Evolutionary conservation across 1,140 invertebrate genomes (phyloP), one percentile per base, ranked within the genome.

Genomic region (Aphis gossypii): DNA sequence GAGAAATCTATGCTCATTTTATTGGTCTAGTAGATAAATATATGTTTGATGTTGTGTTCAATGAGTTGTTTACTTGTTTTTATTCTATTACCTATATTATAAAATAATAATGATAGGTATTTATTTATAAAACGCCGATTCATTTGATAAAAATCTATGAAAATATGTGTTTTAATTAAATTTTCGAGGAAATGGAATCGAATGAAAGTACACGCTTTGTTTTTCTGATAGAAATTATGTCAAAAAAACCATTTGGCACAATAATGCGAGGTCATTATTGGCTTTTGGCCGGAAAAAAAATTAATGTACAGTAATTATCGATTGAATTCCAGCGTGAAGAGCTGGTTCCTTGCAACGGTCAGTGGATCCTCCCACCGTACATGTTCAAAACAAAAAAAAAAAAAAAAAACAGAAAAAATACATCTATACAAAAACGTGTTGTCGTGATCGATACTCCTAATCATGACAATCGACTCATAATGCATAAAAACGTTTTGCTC

Each of bases 361-460:
- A 93, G 92, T 93, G 92, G 92, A 93, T 83, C 92, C 92, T 93
- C 92, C 92, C 82, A 93, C 91, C 44, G 84, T n/a, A 21, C 48
- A 86, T 44, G 92, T 84, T 84, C 11, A 30, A 21, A 76, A 91
- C 41, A 84, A 56, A 60, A 38, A 89, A 51, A 68, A 46, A 91
- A 91, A 92, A 92, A 92, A 44, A 41, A 68, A 83, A 30, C n/a
- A 25, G 35, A 82, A 92, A 68, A 93, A 54, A 93, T 84, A 93
- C 48, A 84, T 41, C 30, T 38, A 83, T 25, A 92, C 30, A 20
- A 83, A 21, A 82, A 83, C 46, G 68, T 30, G 90, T 56, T 86
- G 92, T 93, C 92, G 92, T 93, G 92, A 93, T 93, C 92, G 92
- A 86, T 93, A 44, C 92, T 93, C 92, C 82, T 93, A 93, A 93